phyloP scores from a whole-genome alignment of 2,797 vertebrate species.

The Forpus xanthops region DNA sequence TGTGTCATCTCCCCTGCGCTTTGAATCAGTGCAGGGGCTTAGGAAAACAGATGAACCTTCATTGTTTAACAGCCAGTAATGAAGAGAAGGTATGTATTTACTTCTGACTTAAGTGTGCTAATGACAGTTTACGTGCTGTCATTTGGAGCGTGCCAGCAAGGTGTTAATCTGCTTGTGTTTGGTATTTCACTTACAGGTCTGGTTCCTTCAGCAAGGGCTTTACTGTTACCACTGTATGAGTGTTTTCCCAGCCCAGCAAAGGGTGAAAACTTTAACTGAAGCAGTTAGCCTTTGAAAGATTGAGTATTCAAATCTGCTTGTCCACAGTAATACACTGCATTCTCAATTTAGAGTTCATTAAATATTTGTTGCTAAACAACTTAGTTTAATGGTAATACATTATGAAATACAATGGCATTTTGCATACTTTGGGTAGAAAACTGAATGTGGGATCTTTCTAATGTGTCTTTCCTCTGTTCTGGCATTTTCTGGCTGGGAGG shows the following conservation, averaged over 20 bases:
- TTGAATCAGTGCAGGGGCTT: fast-evolving
- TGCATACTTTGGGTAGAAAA: neutral
- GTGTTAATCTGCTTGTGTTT: neutral
- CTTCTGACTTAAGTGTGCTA: neutral
- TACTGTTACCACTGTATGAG: neutral
- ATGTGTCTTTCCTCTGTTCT: neutral
- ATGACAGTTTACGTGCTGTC: neutral
- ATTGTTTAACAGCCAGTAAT: neutral
- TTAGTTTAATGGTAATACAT: neutral
- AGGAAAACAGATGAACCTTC: neutral
- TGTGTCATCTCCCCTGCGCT: neutral
- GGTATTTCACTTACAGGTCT: neutral
- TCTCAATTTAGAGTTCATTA: neutral
- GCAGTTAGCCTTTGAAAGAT: neutral
- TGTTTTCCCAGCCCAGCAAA: neutral
- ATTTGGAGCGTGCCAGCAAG: neutral
- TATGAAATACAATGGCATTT: neutral
- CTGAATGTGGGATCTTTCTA: neutral
- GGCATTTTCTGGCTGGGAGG: neutral
- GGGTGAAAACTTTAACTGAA: neutral
- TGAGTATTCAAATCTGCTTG: neutral
- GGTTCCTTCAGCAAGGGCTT: neutral
- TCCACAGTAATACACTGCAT: neutral
- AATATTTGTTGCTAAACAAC: neutral
- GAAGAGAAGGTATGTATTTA: neutral